Base-by-base conservation (phyloP, 2,888 invertebrate species). In the Thecophora atra region DNA sequence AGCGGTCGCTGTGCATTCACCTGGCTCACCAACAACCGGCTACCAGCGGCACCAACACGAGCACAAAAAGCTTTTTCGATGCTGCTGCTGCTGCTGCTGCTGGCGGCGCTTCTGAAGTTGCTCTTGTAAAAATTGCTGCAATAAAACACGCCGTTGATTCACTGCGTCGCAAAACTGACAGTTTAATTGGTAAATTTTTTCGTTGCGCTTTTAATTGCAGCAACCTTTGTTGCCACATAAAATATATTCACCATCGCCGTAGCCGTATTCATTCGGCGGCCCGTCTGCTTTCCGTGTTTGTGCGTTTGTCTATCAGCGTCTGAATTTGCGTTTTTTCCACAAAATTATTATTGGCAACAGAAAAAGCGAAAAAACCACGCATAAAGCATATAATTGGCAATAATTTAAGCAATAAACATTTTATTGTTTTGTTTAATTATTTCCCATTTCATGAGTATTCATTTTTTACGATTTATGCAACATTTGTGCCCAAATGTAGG, bases 171-270 rank as follows among this genome's bases (percentile, higher is more conserved):
- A 83, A 78, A 80, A 80, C 81, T 81, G 83, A 83, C 83, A 83
- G 83, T 82, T 82, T 82, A 82, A 82, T 82, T 82, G 82, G 81
- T 82, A 80, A 78, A 80, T 79, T 82, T 82, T 81, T 80, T 66
- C 19, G 28, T 66, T 51, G 65, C 26, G 24, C 30, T 65, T 68
- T 68, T 56, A 30, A n/a, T 42, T 68, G 56, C 19, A 37, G 56
- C 24, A 8, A 21, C 58, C 44, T 21, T 19, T 26, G 56, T 68
- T 68, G 68, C 68, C 58, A 58, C 58, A 58, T 68, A 24, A 26
- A 58, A 58, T 58, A 28, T 26, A 28, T 24, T 26, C 17, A 15
- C 24, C 56, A n/a, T 24, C 47, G 6, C 47, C 5, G 17, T 2
- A 44, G 8, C 13, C 44, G 44, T 11, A 15, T 1, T 11, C n/a